phyloP scores from a whole-genome alignment of 2,888 invertebrate species.

The Apotomis capreana region DNA sequence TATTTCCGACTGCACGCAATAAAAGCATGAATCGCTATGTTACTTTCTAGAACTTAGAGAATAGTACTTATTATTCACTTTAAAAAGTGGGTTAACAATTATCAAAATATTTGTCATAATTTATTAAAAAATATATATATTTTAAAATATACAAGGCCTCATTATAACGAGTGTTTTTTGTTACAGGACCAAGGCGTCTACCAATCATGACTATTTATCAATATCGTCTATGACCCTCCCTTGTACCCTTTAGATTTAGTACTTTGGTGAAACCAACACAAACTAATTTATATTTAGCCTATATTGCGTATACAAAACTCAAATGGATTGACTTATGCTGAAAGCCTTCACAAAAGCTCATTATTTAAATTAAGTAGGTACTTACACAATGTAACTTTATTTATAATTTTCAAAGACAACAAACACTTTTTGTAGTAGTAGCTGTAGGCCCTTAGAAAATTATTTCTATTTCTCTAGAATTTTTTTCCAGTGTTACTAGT shows the following conservation, averaged over 20 bases:
- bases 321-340: conserved; percentile 9
- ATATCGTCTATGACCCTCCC: neutral
- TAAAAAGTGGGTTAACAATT: no score
- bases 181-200: conserved; percentile 49
- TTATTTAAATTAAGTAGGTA: conserved; percentile 32
- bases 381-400: conserved; percentile 24
- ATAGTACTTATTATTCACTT: no score
- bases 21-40: no score
- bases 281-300: conserved; percentile 24
- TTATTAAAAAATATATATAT: no score
- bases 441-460: conserved; percentile 10
- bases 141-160: no score
- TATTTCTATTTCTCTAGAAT: conserved; percentile 21
- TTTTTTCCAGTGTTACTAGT: neutral
- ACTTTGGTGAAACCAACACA: conserved; percentile 19
- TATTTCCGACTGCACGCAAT: no score
- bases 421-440: conserved; percentile 4
- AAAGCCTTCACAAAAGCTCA: conserved; percentile 7
- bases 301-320: conserved; percentile 16
- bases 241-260: conserved; percentile 20
- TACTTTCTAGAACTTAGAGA: no score
- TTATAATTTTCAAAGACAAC: conserved; percentile 31
- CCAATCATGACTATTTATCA: conserved; percentile 48
- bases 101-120: no score
- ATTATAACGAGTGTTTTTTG: conserved; percentile 23